Conservation (phyloP, 2,888 invertebrate genomes). For the Atherix ibis region DNA sequence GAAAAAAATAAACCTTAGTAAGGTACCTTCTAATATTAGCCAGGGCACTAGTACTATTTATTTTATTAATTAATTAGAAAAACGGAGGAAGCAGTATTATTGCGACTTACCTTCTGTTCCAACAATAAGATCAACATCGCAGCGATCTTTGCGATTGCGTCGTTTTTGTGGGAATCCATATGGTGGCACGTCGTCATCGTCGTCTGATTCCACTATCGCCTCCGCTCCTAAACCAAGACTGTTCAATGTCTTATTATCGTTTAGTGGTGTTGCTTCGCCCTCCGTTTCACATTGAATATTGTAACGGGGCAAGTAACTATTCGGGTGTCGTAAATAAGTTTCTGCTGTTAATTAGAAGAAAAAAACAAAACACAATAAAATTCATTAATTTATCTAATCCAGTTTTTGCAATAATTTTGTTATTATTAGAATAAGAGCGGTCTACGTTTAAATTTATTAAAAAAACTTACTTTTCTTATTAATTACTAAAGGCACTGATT, state of each 20-base stretch:
- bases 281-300: slow-evolving; percentile 52
- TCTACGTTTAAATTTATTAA: background rate
- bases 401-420: too few relatives aligned
- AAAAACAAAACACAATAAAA: background rate
- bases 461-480: slow-evolving; percentile 35
- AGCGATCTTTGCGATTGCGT: slow-evolving; percentile 29
- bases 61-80: too few relatives aligned
- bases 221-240: slow-evolving; percentile 14
- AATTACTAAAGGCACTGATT: slow-evolving; percentile 42
- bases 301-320: slow-evolving; percentile 61
- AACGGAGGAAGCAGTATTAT: too few relatives aligned
- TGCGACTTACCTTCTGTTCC: slow-evolving; percentile 16
- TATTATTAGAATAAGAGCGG: too few relatives aligned
- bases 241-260: slow-evolving; percentile 16
- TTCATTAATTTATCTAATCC: background rate
- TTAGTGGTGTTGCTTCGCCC: slow-evolving; percentile 33
- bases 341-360: slow-evolving; percentile 33
- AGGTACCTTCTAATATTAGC: too few relatives aligned
- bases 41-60: too few relatives aligned
- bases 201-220: slow-evolving; percentile 31
- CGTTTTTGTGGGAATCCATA: slow-evolving; percentile 32
- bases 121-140: slow-evolving; percentile 15
- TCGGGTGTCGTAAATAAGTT: slow-evolving; percentile 66
- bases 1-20: too few relatives aligned
- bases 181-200: slow-evolving; percentile 29